Percentiles rank a stretch among this genome's conserved stretches.
phyloP scores from a whole-genome alignment of 2,888 invertebrate species.

The Muscina levida region DNA sequence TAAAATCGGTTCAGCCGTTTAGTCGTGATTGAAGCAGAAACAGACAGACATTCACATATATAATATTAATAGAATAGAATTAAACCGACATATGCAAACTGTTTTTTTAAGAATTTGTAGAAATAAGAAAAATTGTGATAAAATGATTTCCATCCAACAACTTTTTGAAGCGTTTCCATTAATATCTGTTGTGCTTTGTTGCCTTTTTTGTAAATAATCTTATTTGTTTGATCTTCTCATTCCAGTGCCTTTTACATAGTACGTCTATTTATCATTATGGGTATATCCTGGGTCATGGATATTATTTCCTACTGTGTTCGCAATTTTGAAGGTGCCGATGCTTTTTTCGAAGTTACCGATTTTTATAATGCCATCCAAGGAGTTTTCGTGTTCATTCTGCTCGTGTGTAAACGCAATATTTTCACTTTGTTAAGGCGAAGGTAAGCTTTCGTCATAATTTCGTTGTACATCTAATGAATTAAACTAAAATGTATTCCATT shows the following conservation, averaged over 20 bases:
- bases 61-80: too few relatives aligned
- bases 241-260: conserved; percentile 87
- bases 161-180: too few relatives aligned
- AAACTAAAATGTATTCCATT: neutral
- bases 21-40: too few relatives aligned
- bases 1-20: too few relatives aligned
- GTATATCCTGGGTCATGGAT: conserved; percentile 90
- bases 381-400: conserved; percentile 71
- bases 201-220: too few relatives aligned
- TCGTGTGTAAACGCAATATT: conserved; percentile 71
- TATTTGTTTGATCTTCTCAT: too few relatives aligned
- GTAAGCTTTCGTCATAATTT: conserved; percentile 63
- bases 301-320: conserved; percentile 83
- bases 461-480: neutral
- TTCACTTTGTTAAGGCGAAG: conserved; percentile 66
- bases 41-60: too few relatives aligned
- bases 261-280: conserved; percentile 92
- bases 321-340: conserved; percentile 13
- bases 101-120: too few relatives aligned
- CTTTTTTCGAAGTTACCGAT: conserved; percentile 60
- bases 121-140: too few relatives aligned
- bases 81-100: too few relatives aligned
- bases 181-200: too few relatives aligned
- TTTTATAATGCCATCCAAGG: conserved; percentile 68
- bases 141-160: too few relatives aligned